Conservation (phyloP, 2,797 vertebrate genomes). For the Sandelia bainsii region DNA sequence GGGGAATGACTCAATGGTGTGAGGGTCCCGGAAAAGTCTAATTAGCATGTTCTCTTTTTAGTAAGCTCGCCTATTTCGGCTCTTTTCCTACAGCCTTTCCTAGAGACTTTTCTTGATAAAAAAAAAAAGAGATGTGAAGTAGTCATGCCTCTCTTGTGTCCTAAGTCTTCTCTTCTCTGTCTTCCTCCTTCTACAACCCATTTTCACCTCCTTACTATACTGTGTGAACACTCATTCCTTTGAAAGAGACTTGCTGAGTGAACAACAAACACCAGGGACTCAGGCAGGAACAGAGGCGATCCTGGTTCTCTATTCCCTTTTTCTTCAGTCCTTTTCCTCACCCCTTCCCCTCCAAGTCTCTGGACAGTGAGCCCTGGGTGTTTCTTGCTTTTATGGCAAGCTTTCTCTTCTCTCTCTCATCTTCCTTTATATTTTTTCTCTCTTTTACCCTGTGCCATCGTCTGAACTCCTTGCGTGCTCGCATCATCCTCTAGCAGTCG, state of each 20-base stretch:
- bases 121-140: constrained; percentile 9
- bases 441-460: constrained; percentile 22
- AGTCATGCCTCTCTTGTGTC: constrained; percentile 29
- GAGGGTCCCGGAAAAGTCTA: constrained; percentile 55
- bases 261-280: constrained; percentile 34
- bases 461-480: background rate
- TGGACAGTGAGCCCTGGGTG: constrained; percentile 22
- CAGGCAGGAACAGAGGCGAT: constrained; percentile 28
- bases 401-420: constrained; percentile 2
- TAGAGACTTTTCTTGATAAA: constrained; percentile 26
- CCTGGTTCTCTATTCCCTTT: constrained; percentile 21
- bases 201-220: constrained; percentile 14
- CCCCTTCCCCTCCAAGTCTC: constrained; percentile 10
- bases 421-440: constrained; percentile 7
- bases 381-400: constrained; percentile 23
- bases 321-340: constrained; percentile 14
- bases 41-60: constrained; percentile 56
- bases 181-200: constrained; percentile 30
- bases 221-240: constrained; percentile 15
- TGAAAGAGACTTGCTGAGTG: constrained; percentile 33
- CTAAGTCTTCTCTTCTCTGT: constrained; percentile 30
- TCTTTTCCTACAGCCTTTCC: constrained; percentile 33
- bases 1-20: constrained; percentile 48
- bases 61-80: constrained; percentile 27
- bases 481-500: constrained; percentile 1